Conservation (phyloP, 2,797 vertebrate species). For the Hypotaenidia okinawae region DNA sequence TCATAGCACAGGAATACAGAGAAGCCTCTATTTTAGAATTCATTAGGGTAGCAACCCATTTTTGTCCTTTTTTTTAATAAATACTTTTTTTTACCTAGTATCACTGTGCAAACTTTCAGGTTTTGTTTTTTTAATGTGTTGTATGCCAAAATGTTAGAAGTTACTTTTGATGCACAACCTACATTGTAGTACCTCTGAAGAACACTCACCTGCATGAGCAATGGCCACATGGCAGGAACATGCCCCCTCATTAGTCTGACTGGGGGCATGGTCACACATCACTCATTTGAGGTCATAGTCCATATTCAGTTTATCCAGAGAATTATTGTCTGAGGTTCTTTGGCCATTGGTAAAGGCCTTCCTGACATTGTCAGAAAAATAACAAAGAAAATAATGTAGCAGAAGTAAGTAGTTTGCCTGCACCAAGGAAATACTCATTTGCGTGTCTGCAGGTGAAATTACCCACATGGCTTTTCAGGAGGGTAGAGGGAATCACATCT, state of each 20-base stretch:
- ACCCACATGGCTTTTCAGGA: background rate
- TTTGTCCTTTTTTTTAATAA: background rate
- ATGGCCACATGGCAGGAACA: background rate
- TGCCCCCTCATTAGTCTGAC: background rate
- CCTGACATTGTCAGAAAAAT: background rate
- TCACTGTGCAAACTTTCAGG: background rate
- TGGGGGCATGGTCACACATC: background rate
- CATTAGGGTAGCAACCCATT: background rate
- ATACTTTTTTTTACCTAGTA: background rate
- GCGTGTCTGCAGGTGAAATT: conserved; percentile 16
- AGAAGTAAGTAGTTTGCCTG: background rate
- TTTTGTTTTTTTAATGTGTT: background rate
- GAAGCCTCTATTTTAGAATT: background rate
- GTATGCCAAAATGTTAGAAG: background rate
- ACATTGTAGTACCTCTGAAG: background rate
- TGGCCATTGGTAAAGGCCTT: background rate
- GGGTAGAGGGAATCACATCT: conserved; percentile 14
- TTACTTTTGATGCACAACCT: background rate
- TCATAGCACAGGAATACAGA: background rate
- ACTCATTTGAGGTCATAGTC: background rate
- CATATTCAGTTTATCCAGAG: background rate
- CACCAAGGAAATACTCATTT: background rate
- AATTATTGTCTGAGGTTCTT: background rate
- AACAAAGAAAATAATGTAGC: background rate
- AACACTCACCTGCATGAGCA: background rate